Evolutionary conservation across 2,888 invertebrate genomes (phyloP), one percentile per base, ranked within the genome.

Genomic region (Protodeltote pygarga): DNA sequence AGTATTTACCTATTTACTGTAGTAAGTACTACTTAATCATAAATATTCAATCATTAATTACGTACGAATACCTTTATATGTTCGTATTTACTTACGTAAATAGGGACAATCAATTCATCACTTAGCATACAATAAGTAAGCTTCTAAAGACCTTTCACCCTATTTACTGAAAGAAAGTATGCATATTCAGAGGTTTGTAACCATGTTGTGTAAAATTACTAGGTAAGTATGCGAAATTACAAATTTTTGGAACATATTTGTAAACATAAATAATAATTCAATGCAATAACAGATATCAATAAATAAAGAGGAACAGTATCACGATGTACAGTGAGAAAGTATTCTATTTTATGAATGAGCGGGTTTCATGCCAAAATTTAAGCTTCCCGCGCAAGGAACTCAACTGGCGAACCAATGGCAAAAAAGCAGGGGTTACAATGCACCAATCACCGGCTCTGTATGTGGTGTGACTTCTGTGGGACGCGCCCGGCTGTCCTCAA

Each of bases 391-490:
- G 77, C 58, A 50, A 28, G 19, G 11, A 44, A 23, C 31, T 38
- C 35, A 64, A 48, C 48, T 31, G 23, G 32, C 27, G 42, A 49
- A 20, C 90, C 90, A 89, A 90, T 91, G 65, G 73, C 62, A 71
- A 68, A 62, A 58, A 38, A 17, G 38, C 57, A 45, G 49, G 46
- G 46, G 54, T 61, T 59, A 45, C 19, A 61, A 55, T 41, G 51
- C 63, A 57, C 92, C 92, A 92, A 92, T 92, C 77, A 75, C 44
- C 65, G 58, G 45, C 69, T 72, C 66, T 65, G 73, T 72, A 85
- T 85, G 82, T 92, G 92, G 92, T 92, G 89, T 91, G 92, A 92
- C 85, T 85, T 78, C 64, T 66, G 82, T 81, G 87, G 87, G 87
- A 83, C 82, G 89, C 81, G 72, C 84, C 81, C 71, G 65, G 61